Evolutionary conservation across 2,797 vertebrate genomes (phyloP).

Genomic region (Mormyrus hasselquistii): DNA sequence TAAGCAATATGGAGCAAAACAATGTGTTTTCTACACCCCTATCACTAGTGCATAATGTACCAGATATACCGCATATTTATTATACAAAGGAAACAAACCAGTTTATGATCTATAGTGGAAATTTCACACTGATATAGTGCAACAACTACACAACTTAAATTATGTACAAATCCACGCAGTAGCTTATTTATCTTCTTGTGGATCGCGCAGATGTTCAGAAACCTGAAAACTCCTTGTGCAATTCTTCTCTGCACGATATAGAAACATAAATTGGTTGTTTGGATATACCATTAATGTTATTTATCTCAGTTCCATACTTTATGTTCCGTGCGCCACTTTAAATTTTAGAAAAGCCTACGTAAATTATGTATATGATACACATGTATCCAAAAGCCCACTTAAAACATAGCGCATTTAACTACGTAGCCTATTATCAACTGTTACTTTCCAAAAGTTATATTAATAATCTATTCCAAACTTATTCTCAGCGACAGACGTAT

Average conservation of each 20-base stretch:
- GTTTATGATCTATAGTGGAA: background rate
- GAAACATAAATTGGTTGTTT: background rate
- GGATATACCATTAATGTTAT: background rate
- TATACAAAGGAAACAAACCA: background rate
- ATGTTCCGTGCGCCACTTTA: background rate
- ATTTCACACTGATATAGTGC: background rate
- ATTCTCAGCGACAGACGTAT: background rate
- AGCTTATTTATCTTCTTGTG: background rate
- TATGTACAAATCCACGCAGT: background rate
- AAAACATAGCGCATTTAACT: background rate
- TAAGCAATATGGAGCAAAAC: background rate
- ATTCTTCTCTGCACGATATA: background rate
- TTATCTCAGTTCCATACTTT: background rate
- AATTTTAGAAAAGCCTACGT: background rate
- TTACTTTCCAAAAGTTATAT: background rate
- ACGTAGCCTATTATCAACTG: background rate
- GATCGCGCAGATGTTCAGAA: background rate
- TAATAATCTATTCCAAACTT: background rate
- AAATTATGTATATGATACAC: background rate
- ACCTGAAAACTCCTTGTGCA: background rate
- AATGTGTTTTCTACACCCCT: background rate
- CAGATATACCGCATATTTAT: background rate
- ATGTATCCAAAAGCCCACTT: background rate
- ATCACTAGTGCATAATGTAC: background rate
- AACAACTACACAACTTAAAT: background rate